Percentiles rank a stretch among this genome's conserved stretches.
These are phyloP conservation scores for Chunga burmeisteri DNA, from an alignment of 2,113 vertebrate genomes.

Conservation along the genomic window DNA sequence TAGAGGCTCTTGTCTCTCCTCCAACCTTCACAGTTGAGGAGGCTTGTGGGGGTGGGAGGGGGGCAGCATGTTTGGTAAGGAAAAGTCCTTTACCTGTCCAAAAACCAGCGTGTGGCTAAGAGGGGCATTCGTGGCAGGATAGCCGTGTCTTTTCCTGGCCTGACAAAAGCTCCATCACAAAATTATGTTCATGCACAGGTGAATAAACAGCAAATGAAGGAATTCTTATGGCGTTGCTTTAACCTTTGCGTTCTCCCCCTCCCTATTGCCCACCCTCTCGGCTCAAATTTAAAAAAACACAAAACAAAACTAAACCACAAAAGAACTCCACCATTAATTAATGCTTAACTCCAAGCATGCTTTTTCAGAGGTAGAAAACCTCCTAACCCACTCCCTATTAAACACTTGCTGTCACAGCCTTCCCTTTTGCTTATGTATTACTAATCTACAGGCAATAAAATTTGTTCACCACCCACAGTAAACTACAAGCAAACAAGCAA, in stretches of 20 bases:
- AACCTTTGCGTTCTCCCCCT: not conserved
- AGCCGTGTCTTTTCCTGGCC: not conserved
- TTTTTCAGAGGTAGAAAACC: not conserved
- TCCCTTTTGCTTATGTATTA: not conserved
- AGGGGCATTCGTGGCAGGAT: not conserved
- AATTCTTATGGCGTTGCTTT: not conserved
- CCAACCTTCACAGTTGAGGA: not conserved
- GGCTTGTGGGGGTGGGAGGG: fast-evolving
- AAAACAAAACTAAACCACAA: not conserved
- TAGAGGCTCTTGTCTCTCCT: not conserved
- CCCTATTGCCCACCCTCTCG: not conserved
- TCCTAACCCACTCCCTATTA: not conserved
- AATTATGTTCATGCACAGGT: not conserved
- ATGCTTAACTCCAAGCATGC: not conserved
- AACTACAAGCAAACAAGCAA: not conserved
- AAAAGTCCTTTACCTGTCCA: not conserved
- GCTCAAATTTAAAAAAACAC: not conserved
- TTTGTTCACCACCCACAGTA: not conserved
- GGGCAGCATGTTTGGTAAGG: not conserved
- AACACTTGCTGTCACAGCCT: not conserved
- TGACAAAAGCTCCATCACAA: not conserved
- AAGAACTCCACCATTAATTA: not conserved
- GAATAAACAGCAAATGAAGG: conserved; percentile 42
- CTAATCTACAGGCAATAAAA: not conserved
- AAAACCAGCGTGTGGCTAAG: not conserved